Base-by-base conservation (phyloP, 2,113 vertebrate species). In the Furnarius figulus region DNA sequence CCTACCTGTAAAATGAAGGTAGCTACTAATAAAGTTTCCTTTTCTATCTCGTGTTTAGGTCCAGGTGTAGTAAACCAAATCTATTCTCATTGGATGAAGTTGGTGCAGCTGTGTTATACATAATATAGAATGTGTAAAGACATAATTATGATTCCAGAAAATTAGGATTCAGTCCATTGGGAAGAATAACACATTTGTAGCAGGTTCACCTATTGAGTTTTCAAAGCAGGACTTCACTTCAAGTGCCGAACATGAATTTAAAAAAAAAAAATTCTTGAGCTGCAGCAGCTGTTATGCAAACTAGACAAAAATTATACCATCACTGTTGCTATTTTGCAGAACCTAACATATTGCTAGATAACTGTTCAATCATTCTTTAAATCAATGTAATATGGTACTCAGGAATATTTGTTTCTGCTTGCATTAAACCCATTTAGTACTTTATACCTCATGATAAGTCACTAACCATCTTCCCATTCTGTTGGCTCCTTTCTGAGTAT, bases 361-460 rank as follows among this genome's bases (percentile, higher is more conserved):
- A 93, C 31, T 19, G 70, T 89, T 92, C 58, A 75, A 44, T 75
- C 33, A 39, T 35, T 92, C n/a, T 93, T 67, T 84, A 55, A 85
- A 83, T 93, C 74, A 89, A 24, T 92, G 37, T 25, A 71, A 40
- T 85, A 39, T 20, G 47, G 55, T 80, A 61, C 59, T 59, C 58
- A 62, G 33, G 12, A 70, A 82, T 81, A 89, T 78, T 89, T 89
- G 2, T 71, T 94, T 92, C 90, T 96, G 27, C 56, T 94, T 80
- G 14, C 71, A 35, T 84, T 90, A 89, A 94, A 88, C 27, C n/a
- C 53, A 72, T 88, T 91, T 63, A 46, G 52, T 65, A 53, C 20
- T 52, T 56, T 61, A 89, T 42, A 22, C 53, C n/a, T 87, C 49
- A n/a, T 78, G 33, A 67, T 77, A 95, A 95, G 21, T n/a, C 46